Evolutionary conservation across 2,113 vertebrate genomes (phyloP).

Genomic region (Chloroceryle aenea): DNA sequence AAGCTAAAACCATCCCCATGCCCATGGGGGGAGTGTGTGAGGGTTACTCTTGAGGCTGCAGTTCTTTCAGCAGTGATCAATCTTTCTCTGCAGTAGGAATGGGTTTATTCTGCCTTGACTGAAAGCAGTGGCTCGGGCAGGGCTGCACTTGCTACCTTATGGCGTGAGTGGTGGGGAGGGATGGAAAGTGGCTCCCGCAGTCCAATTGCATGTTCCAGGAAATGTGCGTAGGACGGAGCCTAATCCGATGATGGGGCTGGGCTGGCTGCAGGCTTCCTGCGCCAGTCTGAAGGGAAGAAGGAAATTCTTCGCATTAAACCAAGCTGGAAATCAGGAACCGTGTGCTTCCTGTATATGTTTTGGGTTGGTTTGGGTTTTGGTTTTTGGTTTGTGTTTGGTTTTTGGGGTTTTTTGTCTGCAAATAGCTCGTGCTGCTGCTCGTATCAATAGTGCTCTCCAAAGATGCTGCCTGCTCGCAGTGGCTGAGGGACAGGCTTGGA

Average conservation of each 20-base stretch:
- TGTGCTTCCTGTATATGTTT: not conserved
- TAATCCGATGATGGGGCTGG: not conserved
- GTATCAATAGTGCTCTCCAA: not conserved
- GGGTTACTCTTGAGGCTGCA: not conserved
- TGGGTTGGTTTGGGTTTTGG: no score
- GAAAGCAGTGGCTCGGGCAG: not conserved
- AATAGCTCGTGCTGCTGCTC: not conserved
- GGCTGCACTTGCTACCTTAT: not conserved
- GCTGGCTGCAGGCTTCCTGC: conserved; percentile 44
- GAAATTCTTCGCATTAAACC: not conserved
- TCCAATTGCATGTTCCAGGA: conserved; percentile 7
- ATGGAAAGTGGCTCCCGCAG: not conserved
- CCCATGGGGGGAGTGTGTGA: rapidly evolving
- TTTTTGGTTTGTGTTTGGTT: no score
- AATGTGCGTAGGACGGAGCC: not conserved
- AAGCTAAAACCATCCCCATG: rapidly evolving
- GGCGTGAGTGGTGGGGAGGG: not conserved
- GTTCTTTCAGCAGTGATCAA: rapidly evolving
- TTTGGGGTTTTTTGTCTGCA: not conserved
- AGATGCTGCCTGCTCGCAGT: not conserved
- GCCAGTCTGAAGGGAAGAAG: not conserved
- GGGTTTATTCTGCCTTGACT: not conserved
- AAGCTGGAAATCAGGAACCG: conserved; percentile 24
- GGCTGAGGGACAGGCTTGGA: not conserved
- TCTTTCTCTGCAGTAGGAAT: not conserved